These are phyloP conservation scores for Terrapene triunguis DNA, from an alignment of 2,113 vertebrate species.

Conservation along the genomic window DNA sequence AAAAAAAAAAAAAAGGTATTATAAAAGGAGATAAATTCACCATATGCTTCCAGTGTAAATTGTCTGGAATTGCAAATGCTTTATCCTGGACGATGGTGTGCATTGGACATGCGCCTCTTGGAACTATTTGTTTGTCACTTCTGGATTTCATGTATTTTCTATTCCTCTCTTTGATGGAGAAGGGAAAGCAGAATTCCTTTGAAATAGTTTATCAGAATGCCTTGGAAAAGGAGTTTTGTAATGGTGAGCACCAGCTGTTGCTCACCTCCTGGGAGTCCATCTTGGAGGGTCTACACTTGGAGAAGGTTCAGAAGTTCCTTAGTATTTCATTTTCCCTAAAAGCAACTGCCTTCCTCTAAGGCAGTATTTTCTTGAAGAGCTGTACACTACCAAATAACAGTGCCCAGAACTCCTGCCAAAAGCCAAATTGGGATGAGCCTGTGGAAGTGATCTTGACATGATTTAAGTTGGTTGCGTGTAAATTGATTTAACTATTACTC, in stretches of 20 bases:
- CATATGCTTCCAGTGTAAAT: not conserved
- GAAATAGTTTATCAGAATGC: not conserved
- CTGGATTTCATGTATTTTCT: not conserved
- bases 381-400: not conserved
- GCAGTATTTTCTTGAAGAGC: not conserved
- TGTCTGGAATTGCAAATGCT: not conserved
- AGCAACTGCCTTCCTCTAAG: not conserved
- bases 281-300: not conserved
- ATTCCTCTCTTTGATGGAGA: not conserved
- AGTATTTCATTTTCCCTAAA: not conserved
- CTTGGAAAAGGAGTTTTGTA: not conserved
- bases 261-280: not conserved
- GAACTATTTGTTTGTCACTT: not conserved
- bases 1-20: not conserved
- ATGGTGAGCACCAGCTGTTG: not conserved
- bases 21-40: not conserved
- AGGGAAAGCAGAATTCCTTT: not conserved
- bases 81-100: rapidly evolving
- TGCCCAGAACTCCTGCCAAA: not conserved
- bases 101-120: rapidly evolving
- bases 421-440: not conserved
- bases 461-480: not conserved
- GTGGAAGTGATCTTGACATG: not conserved
- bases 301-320: not conserved
- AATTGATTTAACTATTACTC: not conserved